phyloP scores from a whole-genome alignment of 2,888 invertebrate genomes.

The Zaprionus bogoriensis region DNA sequence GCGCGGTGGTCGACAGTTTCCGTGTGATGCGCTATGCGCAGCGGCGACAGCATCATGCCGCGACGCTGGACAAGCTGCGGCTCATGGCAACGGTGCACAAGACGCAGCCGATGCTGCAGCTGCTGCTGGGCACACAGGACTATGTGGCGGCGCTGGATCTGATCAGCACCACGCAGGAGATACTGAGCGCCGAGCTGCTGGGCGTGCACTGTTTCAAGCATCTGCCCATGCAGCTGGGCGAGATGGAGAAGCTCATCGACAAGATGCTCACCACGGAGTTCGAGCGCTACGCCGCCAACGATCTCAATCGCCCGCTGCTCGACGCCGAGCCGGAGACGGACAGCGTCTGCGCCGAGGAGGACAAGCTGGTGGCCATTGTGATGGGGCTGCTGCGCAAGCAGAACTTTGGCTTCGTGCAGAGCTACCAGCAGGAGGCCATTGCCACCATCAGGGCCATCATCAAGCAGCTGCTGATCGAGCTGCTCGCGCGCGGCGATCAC shows the following conservation, averaged over 20 bases:
- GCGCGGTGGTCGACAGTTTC: conserved; percentile 91
- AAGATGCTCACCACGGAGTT: conserved; percentile 98
- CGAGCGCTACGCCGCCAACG: conserved; percentile 93
- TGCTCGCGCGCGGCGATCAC: conserved; percentile 85
- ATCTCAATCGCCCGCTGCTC: conserved; percentile 91
- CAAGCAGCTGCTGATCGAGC: conserved; percentile 94
- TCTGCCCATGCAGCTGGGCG: conserved; percentile 96
- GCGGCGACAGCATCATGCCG: conserved; percentile 86
- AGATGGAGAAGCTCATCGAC: conserved; percentile 97
- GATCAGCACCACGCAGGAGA: conserved; percentile 96
- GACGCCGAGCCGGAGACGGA: conserved; percentile 80
- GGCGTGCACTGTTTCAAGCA: conserved; percentile 98
- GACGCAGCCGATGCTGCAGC: conserved; percentile 98
- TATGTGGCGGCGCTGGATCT: conserved; percentile 98
- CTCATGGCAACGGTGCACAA: conserved; percentile 98
- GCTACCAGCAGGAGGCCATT: conserved; percentile 93
- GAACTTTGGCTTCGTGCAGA: conserved; percentile 93
- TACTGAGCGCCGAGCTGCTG: conserved; percentile 93
- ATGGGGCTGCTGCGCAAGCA: conserved; percentile 94
- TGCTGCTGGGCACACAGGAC: conserved; percentile 96
- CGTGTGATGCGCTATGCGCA: conserved; percentile 89
- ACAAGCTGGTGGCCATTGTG: conserved; percentile 93
- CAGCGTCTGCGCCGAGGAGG: conserved; percentile 85
- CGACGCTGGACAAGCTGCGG: conserved; percentile 90
- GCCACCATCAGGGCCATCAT: conserved; percentile 94